phyloP scores from a whole-genome alignment of 1,140 invertebrate genomes.

The Apis florea region DNA sequence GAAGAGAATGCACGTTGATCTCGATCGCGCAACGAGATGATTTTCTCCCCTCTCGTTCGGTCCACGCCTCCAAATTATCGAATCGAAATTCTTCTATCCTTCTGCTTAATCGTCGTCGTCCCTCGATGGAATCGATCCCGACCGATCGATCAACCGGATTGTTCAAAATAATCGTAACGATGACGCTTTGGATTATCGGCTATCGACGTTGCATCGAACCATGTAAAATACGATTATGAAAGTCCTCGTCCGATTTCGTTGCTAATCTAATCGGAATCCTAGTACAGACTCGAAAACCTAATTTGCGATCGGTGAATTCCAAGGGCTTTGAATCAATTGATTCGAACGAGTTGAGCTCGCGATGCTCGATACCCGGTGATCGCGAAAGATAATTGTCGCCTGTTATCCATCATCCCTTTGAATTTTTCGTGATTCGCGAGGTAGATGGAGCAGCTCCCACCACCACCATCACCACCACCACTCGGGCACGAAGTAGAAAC shows the following conservation, averaged over 20 bases:
- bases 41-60: neutral
- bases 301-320: constrained; percentile 13
- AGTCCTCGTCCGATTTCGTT: constrained; percentile 33
- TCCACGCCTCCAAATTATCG: no score
- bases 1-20: neutral
- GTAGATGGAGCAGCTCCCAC: no score
- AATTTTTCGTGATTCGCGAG: no score
- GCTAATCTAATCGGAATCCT: constrained; percentile 44
- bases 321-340: constrained; percentile 16
- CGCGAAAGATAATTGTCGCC: neutral
- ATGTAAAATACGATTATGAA: constrained; percentile 34
- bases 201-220: constrained; percentile 15
- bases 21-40: neutral
- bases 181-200: constrained; percentile 23
- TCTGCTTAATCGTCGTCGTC: neutral
- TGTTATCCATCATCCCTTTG: no score
- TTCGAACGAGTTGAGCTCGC: neutral
- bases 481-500: no score
- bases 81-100: no score
- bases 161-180: neutral
- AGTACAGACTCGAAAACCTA: constrained; percentile 12
- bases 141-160: neutral
- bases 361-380: neutral
- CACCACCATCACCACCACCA: no score
- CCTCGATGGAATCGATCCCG: neutral